Percentiles rank a stretch among this genome's conserved stretches.
Conservation (phyloP, 2,888 invertebrate species). For the Cacoxenus indagator region DNA sequence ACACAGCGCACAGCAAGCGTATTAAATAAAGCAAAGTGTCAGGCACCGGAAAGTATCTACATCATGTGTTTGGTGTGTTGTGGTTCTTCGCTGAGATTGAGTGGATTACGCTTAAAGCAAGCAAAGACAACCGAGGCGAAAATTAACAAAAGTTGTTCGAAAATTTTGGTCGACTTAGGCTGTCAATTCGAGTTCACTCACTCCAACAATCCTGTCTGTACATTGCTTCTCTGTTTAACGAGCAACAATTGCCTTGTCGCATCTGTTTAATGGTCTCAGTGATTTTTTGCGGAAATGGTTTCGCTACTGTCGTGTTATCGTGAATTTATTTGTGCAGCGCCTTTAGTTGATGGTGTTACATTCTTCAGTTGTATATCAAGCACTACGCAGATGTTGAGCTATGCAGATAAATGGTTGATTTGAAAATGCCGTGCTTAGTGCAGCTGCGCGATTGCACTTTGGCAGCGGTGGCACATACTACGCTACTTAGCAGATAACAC, state of each 20-base stretch:
- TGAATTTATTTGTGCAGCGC: background rate
- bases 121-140: too few relatives aligned
- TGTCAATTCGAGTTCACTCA: background rate
- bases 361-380: background rate
- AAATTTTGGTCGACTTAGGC: too few relatives aligned
- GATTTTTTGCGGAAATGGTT: slow-evolving; percentile 8
- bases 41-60: too few relatives aligned
- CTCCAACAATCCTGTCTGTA: background rate
- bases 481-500: too few relatives aligned
- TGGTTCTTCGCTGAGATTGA: too few relatives aligned
- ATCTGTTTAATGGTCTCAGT: slow-evolving; percentile 8
- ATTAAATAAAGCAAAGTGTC: background rate
- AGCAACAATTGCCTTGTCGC: slow-evolving; percentile 9
- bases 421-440: background rate
- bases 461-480: background rate
- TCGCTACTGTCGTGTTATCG: background rate
- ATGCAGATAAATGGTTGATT: background rate
- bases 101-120: too few relatives aligned
- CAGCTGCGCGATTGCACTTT: slow-evolving; percentile 15
- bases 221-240: background rate
- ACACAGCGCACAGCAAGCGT: background rate
- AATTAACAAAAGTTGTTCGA: too few relatives aligned
- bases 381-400: background rate
- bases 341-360: too few relatives aligned
- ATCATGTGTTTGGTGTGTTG: too few relatives aligned